Evolutionary conservation across 2,113 vertebrate species (phyloP).

Genomic region (Sturnus vulgaris): DNA sequence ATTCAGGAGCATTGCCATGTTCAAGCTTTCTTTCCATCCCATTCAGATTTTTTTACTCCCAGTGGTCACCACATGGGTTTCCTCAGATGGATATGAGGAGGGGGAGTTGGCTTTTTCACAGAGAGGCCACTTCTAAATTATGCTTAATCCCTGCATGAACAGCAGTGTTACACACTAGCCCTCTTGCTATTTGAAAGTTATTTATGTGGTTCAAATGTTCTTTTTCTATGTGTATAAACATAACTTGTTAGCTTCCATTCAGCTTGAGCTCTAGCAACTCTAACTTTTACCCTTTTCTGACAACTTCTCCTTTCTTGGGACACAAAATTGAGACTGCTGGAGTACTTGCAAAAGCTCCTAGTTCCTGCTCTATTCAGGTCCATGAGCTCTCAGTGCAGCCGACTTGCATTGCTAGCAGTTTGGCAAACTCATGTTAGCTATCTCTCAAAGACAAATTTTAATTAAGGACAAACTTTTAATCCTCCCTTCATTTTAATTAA

Average conservation of each 20-base stretch:
- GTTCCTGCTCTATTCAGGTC: neutral
- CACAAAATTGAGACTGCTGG: neutral
- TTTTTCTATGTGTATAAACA: neutral
- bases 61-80: neutral
- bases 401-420: neutral
- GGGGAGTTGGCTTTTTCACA: neutral
- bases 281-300: neutral
- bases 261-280: neutral
- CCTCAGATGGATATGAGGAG: rapidly evolving
- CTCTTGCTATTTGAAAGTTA: neutral
- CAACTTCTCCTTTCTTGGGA: neutral
- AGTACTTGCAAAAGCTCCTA: neutral
- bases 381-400: neutral
- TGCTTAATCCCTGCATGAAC: neutral
- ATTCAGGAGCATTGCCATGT: neutral
- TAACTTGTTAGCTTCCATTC: neutral
- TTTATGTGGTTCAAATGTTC: neutral
- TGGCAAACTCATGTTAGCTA: neutral
- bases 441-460: neutral
- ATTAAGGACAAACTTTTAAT: neutral
- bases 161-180: neutral
- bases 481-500: neutral
- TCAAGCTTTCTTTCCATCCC: neutral
- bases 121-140: neutral
- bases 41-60: neutral